Evolutionary conservation across 92 coral and sea anemone genomes (phyloP), one percentile per base, ranked within the genome.

Genomic region (Zoanthus sociatus): DNA sequence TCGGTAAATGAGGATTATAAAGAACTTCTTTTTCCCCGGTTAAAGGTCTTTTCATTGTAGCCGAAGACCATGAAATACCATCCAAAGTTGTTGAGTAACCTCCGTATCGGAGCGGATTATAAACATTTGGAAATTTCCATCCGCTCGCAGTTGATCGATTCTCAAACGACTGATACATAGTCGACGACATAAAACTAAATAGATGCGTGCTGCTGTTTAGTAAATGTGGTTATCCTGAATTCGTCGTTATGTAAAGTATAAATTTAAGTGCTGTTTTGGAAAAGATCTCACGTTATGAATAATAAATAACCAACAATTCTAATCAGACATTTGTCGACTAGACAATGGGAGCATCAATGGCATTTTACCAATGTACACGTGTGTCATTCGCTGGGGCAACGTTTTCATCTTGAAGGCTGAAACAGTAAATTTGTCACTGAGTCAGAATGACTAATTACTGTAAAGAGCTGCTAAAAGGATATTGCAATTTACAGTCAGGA

Each of bases 1-100:
- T 90, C 45, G 99, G 99, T 61, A 96, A 90, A 78, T 77, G 67
- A 1, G 99, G 99, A 72, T 96, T 95, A 77, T 96, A 96, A 71
- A 96, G 72, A 8, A 83, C 90, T 42, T 96, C 94, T 83, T 96
- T 96, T 17, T 92, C 94, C 0, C 95, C 92, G 6, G 99, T 94
- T 69, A 96, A 45, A 42, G 85, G 85, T 66, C 85, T 81, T 55
- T 66, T 45, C 46, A 18, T 58, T 42, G 75, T 46, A 17, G 10
- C 18, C 61, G 46, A 30, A 48, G 75, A 47, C 44, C 42, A 48
- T 7, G 21, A 66, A 26, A 67, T 10, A 26, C 51, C 63, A 16
- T 81, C 85, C n/a, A 81, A 67, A 66, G 61, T 18, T 18, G 85
- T 63, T 9, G 85, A 64, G 70, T 81, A 81, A 42, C 85, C 85